These are phyloP conservation scores for Pyrocephalus nanus DNA, from an alignment of 2,797 vertebrate genomes.

Conservation along the genomic window DNA sequence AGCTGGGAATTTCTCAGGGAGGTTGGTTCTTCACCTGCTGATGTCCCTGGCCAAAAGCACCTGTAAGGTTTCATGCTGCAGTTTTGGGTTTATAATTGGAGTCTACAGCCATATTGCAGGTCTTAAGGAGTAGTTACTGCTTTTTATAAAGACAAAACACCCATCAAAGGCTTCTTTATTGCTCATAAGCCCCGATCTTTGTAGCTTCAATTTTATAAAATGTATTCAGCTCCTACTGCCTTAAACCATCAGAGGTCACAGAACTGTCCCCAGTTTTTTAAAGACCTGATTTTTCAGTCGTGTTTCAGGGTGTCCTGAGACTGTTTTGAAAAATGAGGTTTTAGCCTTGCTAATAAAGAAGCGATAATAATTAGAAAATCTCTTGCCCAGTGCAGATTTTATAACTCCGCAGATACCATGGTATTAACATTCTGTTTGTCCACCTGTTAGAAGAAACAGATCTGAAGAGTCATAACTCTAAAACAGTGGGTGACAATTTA, in stretches of 20 bases:
- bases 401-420: slow-evolving; percentile 54
- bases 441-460: slow-evolving; percentile 70
- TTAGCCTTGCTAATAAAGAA: slow-evolving; percentile 59
- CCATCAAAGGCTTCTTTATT: background rate
- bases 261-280: slow-evolving; percentile 20
- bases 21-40: background rate
- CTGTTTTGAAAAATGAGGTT: slow-evolving; percentile 13
- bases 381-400: slow-evolving; percentile 41
- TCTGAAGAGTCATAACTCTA: slow-evolving; percentile 73
- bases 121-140: background rate
- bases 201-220: slow-evolving; percentile 8
- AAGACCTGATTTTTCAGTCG: background rate
- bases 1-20: background rate
- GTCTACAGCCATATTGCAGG: background rate
- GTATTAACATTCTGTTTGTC: slow-evolving; percentile 74
- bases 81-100: background rate
- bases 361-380: slow-evolving; percentile 52
- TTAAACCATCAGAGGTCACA: background rate
- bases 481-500: slow-evolving; percentile 76
- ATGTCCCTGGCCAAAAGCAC: background rate
- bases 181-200: background rate
- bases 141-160: background rate
- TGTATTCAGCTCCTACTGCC: background rate
- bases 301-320: background rate
- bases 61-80: background rate